Conservation (phyloP, 2,797 vertebrate genomes). For the Amblyopsis hoosieri region DNA sequence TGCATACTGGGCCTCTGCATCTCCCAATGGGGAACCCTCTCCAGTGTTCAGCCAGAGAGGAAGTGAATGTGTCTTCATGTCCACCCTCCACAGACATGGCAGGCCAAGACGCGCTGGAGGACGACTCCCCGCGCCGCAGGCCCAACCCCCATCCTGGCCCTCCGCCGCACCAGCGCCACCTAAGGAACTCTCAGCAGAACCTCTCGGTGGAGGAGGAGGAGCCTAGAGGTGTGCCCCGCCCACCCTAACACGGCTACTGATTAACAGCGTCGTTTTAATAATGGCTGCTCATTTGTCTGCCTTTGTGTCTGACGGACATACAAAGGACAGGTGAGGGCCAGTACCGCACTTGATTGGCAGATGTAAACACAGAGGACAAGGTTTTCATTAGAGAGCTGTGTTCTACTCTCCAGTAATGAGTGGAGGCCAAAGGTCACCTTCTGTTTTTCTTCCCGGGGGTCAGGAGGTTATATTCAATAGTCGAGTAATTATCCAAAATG, state of each 20-base stretch:
- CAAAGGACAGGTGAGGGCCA: constrained; percentile 49
- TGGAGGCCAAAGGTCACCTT: constrained; percentile 60
- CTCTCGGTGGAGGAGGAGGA: constrained; percentile 81
- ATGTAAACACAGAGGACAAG: constrained; percentile 58
- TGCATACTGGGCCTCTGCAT: no score
- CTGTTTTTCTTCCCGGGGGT: constrained; percentile 59
- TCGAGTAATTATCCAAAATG: constrained; percentile 62
- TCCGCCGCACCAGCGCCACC: constrained; percentile 69
- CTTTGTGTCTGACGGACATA: constrained; percentile 60
- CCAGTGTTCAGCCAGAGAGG: no score
- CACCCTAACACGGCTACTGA: not conserved
- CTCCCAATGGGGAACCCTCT: no score
- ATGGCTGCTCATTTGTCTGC: constrained; percentile 64
- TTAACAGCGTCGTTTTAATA: constrained; percentile 57
- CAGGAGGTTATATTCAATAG: constrained; percentile 62
- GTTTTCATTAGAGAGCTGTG: constrained; percentile 68
- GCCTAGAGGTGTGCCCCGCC: constrained; percentile 82
- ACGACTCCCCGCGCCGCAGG: constrained; percentile 84
- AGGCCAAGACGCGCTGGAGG: constrained; percentile 79
- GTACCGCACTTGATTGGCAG: constrained; percentile 57
- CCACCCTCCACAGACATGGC: constrained; percentile 73
- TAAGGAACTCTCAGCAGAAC: constrained; percentile 74
- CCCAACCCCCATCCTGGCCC: constrained; percentile 79
- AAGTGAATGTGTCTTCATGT: no score
- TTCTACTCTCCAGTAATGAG: constrained; percentile 51